Evolutionary conservation across 2,113 vertebrate genomes (phyloP), one percentile per base, ranked within the genome.

Genomic region (Nannobrachium achirus): DNA sequence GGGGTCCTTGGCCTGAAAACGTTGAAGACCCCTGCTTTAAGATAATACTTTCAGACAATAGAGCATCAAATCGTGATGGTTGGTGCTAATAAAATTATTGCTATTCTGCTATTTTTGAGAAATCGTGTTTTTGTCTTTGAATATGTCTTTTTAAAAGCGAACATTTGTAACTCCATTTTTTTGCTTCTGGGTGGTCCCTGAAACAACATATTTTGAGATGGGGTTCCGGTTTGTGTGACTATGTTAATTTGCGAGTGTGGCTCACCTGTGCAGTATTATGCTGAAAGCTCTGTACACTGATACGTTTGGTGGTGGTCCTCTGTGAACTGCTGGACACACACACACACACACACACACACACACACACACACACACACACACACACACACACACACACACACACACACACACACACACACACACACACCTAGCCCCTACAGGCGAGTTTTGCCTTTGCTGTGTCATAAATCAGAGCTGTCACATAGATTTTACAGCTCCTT

Each of bases 391-490:
- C 85, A 81, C 75, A 72, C 65, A 69, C 60, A 70, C 61, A 78
- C 81, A 55, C 80, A 69, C 64, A 73, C 73, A 41, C 60, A 15
- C 44, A 71, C 45, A 74, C 82, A 76, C 80, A 74, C 79, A 50
- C 50, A 52, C 50, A 52, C 50, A 52, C 15, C 18, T 10, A 10
- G 46, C 46, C 18, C 48, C 38, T 50, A 66, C 40, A 10, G 10
- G 11, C 76, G 13, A 73, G 66, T 40, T 7, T 59, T 79, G 71
- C 80, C 73, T 82, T 61, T 80, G 82, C 78, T 71, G 83, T 80
- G 83, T 84, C 89, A 88, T 91, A 87, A 91, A 91, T 90, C 89
- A 89, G 62, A 91, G 84, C 83, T 89, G 89, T 91, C 88, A 88
- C 60, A 85, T 73, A 79, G 81, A 87, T 88, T 90, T 87, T 89